Evolutionary conservation across 2,797 vertebrate species (phyloP).

Genomic region (Hemitrygon akajei): DNA sequence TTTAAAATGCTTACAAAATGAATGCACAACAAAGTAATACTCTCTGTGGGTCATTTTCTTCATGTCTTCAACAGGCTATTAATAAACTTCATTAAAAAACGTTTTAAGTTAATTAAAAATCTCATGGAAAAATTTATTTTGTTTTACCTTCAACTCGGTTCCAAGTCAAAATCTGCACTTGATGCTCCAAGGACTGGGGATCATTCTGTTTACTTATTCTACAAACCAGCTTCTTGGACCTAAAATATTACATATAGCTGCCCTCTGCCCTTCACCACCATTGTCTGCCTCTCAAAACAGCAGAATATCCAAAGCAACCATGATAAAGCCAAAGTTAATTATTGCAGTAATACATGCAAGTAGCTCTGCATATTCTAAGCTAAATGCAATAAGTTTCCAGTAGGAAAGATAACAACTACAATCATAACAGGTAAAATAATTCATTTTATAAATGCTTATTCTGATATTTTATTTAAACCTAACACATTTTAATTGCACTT

Average conservation of each 20-base stretch:
- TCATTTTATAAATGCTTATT: background rate
- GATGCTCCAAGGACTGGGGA: conserved; percentile 2
- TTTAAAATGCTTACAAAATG: background rate
- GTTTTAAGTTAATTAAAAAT: background rate
- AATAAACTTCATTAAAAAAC: background rate
- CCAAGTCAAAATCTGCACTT: conserved; percentile 21
- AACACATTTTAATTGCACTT: background rate
- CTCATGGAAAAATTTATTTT: background rate
- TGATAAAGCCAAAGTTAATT: conserved; percentile 19
- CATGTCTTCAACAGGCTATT: background rate
- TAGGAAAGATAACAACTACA: background rate
- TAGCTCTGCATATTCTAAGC: background rate
- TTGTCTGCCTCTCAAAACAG: conserved; percentile 9
- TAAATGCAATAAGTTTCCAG: background rate
- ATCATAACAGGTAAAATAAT: background rate
- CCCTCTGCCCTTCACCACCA: conserved; percentile 6
- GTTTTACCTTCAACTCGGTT: conserved; percentile 25
- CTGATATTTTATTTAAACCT: background rate
- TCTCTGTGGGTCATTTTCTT: background rate
- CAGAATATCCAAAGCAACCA: background rate
- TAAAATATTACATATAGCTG: conserved; percentile 20
- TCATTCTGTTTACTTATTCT: background rate
- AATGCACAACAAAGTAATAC: background rate
- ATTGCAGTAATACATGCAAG: conserved; percentile 7
- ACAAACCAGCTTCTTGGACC: background rate